Conservation (phyloP, 2,888 invertebrate species). For the Trachelus troglodyta region DNA sequence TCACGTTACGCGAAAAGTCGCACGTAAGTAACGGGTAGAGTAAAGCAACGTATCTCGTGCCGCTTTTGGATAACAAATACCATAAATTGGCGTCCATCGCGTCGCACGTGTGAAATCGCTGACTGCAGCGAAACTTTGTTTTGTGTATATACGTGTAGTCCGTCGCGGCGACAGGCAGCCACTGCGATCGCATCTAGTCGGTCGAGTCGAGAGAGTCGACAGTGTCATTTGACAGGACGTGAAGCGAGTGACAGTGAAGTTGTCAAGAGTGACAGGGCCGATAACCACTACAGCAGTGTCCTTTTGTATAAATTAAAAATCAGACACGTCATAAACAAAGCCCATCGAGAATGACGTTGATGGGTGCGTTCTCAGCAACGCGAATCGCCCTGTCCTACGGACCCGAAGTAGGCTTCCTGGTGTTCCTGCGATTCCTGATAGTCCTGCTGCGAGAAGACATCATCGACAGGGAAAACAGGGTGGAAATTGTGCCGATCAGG, state of each 20-base stretch:
- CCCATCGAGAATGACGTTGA: conserved; percentile 33
- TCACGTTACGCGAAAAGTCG: no score
- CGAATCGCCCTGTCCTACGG: conserved; percentile 76
- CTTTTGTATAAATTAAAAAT: no score
- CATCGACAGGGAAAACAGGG: conserved; percentile 74
- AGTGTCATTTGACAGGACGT: no score
- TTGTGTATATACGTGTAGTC: no score
- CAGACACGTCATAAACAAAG: no score
- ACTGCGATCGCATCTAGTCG: no score
- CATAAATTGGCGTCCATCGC: not conserved
- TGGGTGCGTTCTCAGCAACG: conserved; percentile 70
- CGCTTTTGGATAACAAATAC: conserved; percentile 17
- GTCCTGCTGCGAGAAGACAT: conserved; percentile 78
- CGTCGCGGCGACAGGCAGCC: no score
- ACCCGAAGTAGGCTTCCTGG: conserved; percentile 74
- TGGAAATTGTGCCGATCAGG: conserved; percentile 69
- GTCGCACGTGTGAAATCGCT: conserved; percentile 13
- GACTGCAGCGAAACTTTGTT: conserved; percentile 5
- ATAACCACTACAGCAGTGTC: not conserved
- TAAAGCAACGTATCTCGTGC: no score
- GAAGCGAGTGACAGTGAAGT: no score
- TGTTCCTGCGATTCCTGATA: conserved; percentile 75
- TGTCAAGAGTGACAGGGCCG: not conserved
- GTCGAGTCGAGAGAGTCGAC: no score
- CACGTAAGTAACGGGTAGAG: no score